Evolutionary conservation across 2,888 invertebrate species (phyloP), one percentile per base, ranked within the genome.

Genomic region (Cheilosia impressa): DNA sequence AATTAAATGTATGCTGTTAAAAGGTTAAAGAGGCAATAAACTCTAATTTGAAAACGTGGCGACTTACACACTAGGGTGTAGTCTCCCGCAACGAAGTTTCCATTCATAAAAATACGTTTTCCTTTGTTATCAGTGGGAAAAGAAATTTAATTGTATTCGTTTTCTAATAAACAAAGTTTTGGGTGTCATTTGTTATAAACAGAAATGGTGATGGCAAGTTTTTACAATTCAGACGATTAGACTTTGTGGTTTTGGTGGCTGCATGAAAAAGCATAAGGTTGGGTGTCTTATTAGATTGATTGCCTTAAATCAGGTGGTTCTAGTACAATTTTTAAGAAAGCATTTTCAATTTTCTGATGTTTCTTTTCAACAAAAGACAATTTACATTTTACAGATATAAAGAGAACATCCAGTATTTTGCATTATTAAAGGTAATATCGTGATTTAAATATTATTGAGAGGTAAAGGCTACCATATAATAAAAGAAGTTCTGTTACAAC

Each of bases 31-130:
- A 58, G 24, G 2, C 19, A 58, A 15, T 24, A 5, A 47, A 34
- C 43, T 31, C 15, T 9, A 38, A n/a, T 38, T 68, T 45, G n/a
- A 31, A 43, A 55, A 47, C 43, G 55, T 62, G 60, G 19, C 4
- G 50, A 43, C 31, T n/a, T 38, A 63, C 55, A 34, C 19, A 27
- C 41, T 19, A 2, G 6, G 38, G 55, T 53, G 55, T 55, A 63
- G 38, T 65, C 71, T 60, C 82, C 71, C n/a, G 55, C 71, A 66
- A 69, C 72, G 66, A 66, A 43, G 24, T 55, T 53, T 55, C 69
- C 69, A 76, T 81, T 81, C 58, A 76, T n/a, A 65, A 66, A 66
- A 65, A 41, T 10, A 52, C 9, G 53, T 72, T 71, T 31, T 62
- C 15, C 43, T 58, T 17, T 17, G 19, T 77, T 77, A 72, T 77